Evolutionary conservation across 2,113 vertebrate genomes (phyloP).

Genomic region (Tautogolabrus adspersus): DNA sequence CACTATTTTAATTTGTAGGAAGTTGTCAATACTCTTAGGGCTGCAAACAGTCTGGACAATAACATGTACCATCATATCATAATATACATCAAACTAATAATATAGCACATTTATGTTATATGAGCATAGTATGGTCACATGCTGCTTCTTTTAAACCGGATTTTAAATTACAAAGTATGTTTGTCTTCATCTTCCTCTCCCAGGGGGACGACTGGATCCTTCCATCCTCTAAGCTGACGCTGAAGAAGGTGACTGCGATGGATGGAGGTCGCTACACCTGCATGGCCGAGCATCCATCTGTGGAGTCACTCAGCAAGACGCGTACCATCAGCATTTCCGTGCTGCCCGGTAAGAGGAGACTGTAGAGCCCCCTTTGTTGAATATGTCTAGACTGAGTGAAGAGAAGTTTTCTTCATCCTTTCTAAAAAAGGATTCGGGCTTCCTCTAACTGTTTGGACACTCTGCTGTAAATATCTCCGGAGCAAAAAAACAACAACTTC

Average conservation of each 20-base stretch:
- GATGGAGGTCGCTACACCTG: conserved; percentile 83
- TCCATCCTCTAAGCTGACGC: conserved; percentile 70
- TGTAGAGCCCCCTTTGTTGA: background rate
- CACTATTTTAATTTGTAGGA: conserved; percentile 23
- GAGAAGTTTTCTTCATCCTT: background rate
- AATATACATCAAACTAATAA: no score
- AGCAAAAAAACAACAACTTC: background rate
- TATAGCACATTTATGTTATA: no score
- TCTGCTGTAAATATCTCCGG: background rate
- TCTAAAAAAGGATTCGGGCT: background rate
- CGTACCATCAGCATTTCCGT: conserved; percentile 76
- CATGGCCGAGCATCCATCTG: conserved; percentile 69
- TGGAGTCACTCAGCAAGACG: conserved; percentile 69
- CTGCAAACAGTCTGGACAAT: conserved; percentile 4
- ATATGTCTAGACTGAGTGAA: background rate
- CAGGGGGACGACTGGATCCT: conserved; percentile 82
- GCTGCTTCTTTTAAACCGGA: background rate
- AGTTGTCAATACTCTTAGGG: conserved; percentile 18
- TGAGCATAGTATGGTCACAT: no score
- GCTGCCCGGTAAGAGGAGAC: conserved; percentile 72
- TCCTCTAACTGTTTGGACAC: conserved; percentile 28
- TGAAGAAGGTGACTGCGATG: conserved; percentile 61
- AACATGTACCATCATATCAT: background rate
- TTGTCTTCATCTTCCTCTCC: conserved; percentile 27
- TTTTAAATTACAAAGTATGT: background rate